These are phyloP conservation scores for Bothrops jararaca DNA, from an alignment of 2,113 vertebrate species.

Conservation along the genomic window DNA sequence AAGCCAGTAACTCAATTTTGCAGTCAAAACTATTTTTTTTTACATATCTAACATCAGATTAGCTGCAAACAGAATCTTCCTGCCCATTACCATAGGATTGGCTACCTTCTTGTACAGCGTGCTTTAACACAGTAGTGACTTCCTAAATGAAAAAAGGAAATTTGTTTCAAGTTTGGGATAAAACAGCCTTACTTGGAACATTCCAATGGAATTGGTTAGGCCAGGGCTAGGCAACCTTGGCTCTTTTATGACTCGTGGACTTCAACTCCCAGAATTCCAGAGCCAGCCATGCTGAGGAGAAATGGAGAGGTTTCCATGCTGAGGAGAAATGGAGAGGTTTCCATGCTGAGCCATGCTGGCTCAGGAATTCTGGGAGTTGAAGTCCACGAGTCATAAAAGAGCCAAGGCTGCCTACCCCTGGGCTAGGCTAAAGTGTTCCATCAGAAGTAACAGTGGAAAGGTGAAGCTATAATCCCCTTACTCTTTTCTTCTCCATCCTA, in stretches of 20 bases:
- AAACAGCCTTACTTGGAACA: background rate
- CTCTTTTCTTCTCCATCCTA: background rate
- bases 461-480: background rate
- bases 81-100: too few relatives aligned
- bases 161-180: background rate
- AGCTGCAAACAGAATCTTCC: background rate
- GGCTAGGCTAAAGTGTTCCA: background rate
- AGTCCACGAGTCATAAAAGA: too few relatives aligned
- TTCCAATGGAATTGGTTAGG: background rate
- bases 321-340: too few relatives aligned
- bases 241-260: too few relatives aligned
- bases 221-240: too few relatives aligned
- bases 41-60: background rate
- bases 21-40: background rate
- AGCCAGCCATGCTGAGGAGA: too few relatives aligned
- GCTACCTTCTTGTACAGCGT: background rate
- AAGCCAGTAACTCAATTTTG: background rate
- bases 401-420: too few relatives aligned
- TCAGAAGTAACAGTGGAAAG: background rate
- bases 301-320: too few relatives aligned
- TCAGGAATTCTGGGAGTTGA: too few relatives aligned
- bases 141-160: background rate
- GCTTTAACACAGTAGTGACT: background rate
- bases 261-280: too few relatives aligned
- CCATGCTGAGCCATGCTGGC: too few relatives aligned